phyloP scores from a whole-genome alignment of 2,113 vertebrate genomes.

The Phaethornis superciliosus region DNA sequence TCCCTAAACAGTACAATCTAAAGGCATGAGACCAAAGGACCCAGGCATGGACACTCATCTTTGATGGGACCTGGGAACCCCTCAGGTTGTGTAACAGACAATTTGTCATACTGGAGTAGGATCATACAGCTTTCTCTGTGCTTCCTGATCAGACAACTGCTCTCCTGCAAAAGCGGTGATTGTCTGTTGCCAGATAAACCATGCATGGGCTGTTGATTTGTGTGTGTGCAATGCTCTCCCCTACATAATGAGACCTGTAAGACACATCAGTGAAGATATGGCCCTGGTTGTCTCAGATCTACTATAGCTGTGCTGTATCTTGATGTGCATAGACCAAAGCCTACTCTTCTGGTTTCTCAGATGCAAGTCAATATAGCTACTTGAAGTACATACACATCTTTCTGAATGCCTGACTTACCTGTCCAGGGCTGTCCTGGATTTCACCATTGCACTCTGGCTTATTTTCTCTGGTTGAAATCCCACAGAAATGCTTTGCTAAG shows the following conservation, averaged over 20 bases:
- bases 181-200: not conserved
- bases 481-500: not conserved
- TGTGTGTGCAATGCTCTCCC: not conserved
- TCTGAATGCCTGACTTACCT: not conserved
- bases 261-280: not conserved
- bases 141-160: not conserved
- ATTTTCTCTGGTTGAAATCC: not conserved
- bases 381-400: not conserved
- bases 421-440: not conserved
- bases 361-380: not conserved
- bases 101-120: not conserved
- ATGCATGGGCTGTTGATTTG: not conserved
- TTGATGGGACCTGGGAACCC: not conserved
- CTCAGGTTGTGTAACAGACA: not conserved
- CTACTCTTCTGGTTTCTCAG: not conserved
- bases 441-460: not conserved
- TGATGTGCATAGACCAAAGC: not conserved
- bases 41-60: not conserved
- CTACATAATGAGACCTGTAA: not conserved
- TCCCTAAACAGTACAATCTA: not conserved
- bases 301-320: not conserved
- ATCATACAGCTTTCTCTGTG: not conserved
- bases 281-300: not conserved
- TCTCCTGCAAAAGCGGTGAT: not conserved
- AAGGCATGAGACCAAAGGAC: not conserved